phyloP scores from a whole-genome alignment of 2,797 vertebrate species.

The Premnoplex brunnescens region DNA sequence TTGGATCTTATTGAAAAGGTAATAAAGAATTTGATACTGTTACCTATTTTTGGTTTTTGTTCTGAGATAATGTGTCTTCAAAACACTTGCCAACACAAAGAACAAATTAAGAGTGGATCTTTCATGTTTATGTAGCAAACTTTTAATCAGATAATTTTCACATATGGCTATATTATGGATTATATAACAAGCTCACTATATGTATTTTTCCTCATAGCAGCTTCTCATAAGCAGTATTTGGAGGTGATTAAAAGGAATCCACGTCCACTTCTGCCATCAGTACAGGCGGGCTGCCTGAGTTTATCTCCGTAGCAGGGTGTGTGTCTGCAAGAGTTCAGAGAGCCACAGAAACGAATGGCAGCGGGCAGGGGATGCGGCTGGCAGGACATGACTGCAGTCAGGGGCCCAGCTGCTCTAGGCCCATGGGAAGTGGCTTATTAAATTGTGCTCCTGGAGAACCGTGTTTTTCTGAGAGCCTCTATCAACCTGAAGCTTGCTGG shows the following conservation, averaged over 20 bases:
- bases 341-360: rapidly evolving
- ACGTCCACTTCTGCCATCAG: neutral
- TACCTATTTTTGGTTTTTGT: neutral
- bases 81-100: neutral
- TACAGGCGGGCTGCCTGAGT: rapidly evolving
- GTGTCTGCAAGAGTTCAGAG: rapidly evolving
- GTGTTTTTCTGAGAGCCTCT: neutral
- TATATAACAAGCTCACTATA: neutral
- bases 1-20: slow-evolving; percentile 98
- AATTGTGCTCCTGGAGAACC: neutral
- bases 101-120: neutral
- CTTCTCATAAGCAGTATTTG: neutral
- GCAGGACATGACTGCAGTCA: neutral
- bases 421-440: neutral
- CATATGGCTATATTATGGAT: neutral
- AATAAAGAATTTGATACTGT: neutral
- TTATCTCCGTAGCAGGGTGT: neutral
- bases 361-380: neutral
- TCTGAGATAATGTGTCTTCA: neutral
- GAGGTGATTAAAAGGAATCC: neutral
- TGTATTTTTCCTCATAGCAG: neutral
- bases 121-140: neutral
- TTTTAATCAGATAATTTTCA: neutral
- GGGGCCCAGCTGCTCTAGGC: neutral
- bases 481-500: neutral